Conservation (phyloP, 2,888 invertebrate species). For the Drosophila melanosoma region DNA sequence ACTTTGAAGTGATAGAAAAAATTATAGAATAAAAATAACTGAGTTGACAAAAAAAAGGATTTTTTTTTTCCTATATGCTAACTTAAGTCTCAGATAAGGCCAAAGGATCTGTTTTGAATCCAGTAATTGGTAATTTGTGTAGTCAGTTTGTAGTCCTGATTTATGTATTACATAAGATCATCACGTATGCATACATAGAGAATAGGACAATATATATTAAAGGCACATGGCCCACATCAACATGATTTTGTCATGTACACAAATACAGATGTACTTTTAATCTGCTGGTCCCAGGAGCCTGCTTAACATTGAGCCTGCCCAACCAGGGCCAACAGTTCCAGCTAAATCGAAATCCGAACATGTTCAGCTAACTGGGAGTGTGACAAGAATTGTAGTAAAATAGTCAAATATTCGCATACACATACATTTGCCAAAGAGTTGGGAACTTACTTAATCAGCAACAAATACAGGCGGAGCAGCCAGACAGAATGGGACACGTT, state of each 20-base stretch:
- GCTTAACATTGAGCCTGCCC: constrained; percentile 18
- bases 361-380: constrained; percentile 15
- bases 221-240: constrained; percentile 5
- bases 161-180: background rate
- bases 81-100: background rate
- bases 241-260: constrained; percentile 15
- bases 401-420: constrained; percentile 57
- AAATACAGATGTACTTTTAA: constrained; percentile 11
- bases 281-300: constrained; percentile 31
- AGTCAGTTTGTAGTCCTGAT: background rate
- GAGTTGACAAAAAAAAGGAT: background rate
- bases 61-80: background rate
- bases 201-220: background rate
- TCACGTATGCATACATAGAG: background rate
- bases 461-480: background rate
- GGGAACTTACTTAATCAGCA: constrained; percentile 7
- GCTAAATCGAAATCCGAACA: constrained; percentile 4
- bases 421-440: constrained; percentile 48
- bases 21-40: too few species aligned
- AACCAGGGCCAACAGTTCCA: background rate
- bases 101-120: background rate
- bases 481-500: constrained; percentile 8
- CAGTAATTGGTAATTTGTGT: background rate
- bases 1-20: too few species aligned
- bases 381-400: constrained; percentile 1